Evolutionary conservation across 2,113 vertebrate species (phyloP), one percentile per base, ranked within the genome.

Genomic region (Leucopsar rothschildi): DNA sequence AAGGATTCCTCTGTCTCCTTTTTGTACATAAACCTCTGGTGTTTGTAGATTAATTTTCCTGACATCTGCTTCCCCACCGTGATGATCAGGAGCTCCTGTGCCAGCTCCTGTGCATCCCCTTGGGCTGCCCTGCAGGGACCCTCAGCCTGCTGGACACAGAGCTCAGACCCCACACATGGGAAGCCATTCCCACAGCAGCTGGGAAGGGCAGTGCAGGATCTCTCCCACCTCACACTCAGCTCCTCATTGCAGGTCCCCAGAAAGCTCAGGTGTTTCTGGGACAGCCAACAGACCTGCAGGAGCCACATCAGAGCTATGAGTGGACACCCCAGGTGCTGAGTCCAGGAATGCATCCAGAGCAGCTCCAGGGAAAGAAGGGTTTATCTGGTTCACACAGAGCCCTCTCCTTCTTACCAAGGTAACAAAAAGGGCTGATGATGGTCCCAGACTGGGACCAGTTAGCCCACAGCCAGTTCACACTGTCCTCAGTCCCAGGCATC

Each of bases 61-160:
- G 49, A 50, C 49, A 98, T 61, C 85, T 98, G 98, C 75, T 98
- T 98, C 82, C 98, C 98, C 93, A 98, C 97, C 98, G 97, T 96
- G 97, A 98, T 98, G 95, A 98, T 65, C 40, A 98, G 96, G 39
- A 98, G 93, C 95, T 99, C 98, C 96, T 98, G 98, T 3, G 97
- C 98, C 93, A 98, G 95, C 76, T 98, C 97, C 2, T 5, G 98
- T 97, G 86, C 98, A 98, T 8, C 98, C 98, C 0, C 98, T 97
- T 0, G 97, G 87, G 7, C 96, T 96, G 64, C 98, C 98, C 98
- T 98, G 96, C 0, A 0, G 50, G 76, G 14, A 56, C 37, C 42
- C 50, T 65, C 70, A 66, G 63, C 64, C n/a, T 9, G 44, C 40
- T 4, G 2, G 53, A 50, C 24, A 10, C 8, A 0, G 37, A 12